Base-by-base conservation (phyloP, 1,140 invertebrate genomes). In the Pemphigus obesinymphae region DNA sequence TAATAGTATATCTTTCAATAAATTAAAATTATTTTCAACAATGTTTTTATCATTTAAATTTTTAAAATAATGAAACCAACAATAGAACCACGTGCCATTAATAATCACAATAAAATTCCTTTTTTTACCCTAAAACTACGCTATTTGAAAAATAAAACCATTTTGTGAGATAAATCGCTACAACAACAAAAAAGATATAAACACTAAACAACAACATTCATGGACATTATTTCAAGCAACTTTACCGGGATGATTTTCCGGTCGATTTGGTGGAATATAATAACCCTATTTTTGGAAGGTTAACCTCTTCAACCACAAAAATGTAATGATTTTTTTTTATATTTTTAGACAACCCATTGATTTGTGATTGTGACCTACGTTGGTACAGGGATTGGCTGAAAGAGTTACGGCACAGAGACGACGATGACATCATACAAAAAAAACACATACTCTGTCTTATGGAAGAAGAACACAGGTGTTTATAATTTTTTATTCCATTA, bases 391-490 rank as follows among this genome's bases (percentile, higher is more conserved):
- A 91, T 50, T 95, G 95, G 92, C 86, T 96, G 83, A 89, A 91
- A 70, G 91, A 91, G 82, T 89, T 94, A 3, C 90, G 91, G 68
- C 91, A 93, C 85, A 91, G 92, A 81, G 93, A 95, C 73, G 93
- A 94, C 82, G 93, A 94, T 85, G 93, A 95, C 85, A 92, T 92
- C 89, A 94, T 94, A 90, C 92, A 93, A 84, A 94, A 94, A 88
- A 94, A 94, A 86, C 90, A 93, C 63, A 94, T 93, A 0, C 89
- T 94, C 34, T 95, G 94, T 87, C 92, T 90, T 53, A 83, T 83
- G 82, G 75, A 76, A 29, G 66, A 78, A 7, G 75, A 83, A 78
- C 82, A 83, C 37, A 72, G 82, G 82, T 82, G 3, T 20, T 17
- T 45, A 3, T 31, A 4, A 23, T 55, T 55, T 55, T 0, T 58